These are phyloP conservation scores for Azemiops feae DNA, from an alignment of 2,113 vertebrate species.

Conservation along the genomic window DNA sequence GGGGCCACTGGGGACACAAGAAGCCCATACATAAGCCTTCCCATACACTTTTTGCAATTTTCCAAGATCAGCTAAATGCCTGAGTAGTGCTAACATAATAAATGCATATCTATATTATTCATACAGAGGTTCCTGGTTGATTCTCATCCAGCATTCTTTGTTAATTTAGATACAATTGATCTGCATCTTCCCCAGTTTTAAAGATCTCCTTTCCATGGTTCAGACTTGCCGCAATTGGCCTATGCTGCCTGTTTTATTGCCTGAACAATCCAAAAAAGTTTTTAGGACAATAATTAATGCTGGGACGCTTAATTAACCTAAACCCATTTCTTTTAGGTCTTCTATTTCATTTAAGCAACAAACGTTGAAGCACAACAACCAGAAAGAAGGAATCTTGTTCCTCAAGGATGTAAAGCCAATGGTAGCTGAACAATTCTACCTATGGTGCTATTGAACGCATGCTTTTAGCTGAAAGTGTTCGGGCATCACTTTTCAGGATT, in stretches of 20 bases:
- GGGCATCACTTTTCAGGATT: neutral
- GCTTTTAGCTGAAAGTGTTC: neutral
- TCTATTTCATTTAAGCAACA: neutral
- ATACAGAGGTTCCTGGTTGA: rapidly evolving
- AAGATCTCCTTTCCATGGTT: neutral
- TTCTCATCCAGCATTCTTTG: neutral
- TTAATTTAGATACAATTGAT: rapidly evolving
- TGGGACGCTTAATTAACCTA: neutral
- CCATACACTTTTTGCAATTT: neutral
- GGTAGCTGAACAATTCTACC: neutral
- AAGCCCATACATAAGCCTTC: neutral
- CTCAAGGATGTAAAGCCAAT: neutral
- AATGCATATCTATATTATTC: rapidly evolving
- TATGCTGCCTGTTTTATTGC: neutral
- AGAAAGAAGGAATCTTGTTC: neutral
- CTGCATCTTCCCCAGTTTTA: neutral
- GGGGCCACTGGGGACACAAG: neutral
- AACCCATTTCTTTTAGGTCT: rapidly evolving
- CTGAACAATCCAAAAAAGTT: neutral
- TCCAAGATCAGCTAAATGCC: neutral
- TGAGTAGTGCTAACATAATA: neutral
- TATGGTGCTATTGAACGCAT: rapidly evolving
- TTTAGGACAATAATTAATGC: neutral
- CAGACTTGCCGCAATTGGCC: neutral
- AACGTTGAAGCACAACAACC: neutral